Percentiles rank a stretch among this genome's conserved stretches.
Conservation (phyloP, 2,888 invertebrate genomes). For the Tenthredo distinguenda region DNA sequence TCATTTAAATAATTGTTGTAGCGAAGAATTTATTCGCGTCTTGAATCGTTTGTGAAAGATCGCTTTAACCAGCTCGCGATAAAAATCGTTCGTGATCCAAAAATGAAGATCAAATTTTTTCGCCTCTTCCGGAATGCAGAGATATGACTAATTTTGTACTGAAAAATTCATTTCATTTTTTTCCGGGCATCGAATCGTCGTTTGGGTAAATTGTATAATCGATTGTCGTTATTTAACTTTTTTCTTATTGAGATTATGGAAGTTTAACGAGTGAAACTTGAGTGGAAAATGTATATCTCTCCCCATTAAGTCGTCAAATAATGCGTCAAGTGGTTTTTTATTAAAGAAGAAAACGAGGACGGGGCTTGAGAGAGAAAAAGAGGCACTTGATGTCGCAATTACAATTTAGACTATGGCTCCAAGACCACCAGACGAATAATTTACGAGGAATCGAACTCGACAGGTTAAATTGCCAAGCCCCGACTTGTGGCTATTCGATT, state of each 20-base stretch:
- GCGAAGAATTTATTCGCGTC: not conserved
- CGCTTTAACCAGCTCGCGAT: no score
- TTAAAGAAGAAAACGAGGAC: slow-evolving; percentile 6
- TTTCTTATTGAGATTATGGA: not conserved
- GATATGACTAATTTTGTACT: no score
- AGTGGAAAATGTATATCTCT: not conserved
- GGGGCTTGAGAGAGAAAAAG: not conserved
- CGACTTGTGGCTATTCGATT: not conserved
- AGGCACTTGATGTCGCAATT: slow-evolving; percentile 11
- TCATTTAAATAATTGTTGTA: not conserved
- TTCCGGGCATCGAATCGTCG: not conserved
- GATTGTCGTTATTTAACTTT: not conserved
- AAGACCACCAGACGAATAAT: slow-evolving; percentile 21
- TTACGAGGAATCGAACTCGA: slow-evolving; percentile 39
- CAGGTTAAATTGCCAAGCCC: slow-evolving; percentile 22
- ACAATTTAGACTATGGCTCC: slow-evolving; percentile 27
- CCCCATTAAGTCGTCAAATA: not conserved
- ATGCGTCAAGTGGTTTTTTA: slow-evolving; percentile 10
- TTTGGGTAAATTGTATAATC: not conserved
- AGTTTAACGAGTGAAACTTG: not conserved
- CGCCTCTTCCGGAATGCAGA: no score
- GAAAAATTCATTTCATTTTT: not conserved
- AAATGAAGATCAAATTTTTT: no score
- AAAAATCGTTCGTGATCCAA: no score
- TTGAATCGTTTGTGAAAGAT: no score